Percentiles rank a stretch among this genome's conserved stretches.
Evolutionary conservation across 2,797 vertebrate species (phyloP).

Genomic region (Gadopsis marmoratus): DNA sequence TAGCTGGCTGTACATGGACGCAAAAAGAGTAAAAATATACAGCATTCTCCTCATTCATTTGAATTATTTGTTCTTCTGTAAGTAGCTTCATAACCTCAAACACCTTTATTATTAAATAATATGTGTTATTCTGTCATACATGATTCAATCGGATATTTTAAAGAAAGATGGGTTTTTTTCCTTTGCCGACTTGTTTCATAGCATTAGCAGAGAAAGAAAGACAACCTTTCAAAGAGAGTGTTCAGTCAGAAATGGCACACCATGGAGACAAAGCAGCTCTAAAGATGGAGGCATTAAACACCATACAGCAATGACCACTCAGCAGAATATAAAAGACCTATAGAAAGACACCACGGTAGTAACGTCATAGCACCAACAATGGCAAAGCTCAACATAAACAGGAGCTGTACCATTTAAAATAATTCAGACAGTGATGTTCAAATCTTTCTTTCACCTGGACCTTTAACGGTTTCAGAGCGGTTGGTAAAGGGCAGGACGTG

Average conservation of each 20-base stretch:
- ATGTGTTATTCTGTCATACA: too few species aligned
- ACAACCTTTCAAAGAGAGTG: neutral
- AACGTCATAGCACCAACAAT: too few species aligned
- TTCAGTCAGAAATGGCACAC: neutral
- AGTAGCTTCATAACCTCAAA: too few species aligned
- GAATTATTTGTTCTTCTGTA: neutral
- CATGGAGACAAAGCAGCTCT: neutral
- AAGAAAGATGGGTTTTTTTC: neutral
- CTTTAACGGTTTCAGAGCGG: neutral
- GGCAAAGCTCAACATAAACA: neutral
- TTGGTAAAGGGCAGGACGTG: slow-evolving; percentile 5
- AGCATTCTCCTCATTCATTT: neutral
- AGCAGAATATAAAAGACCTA: neutral
- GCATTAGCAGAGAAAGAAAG: neutral
- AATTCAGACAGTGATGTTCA: neutral
- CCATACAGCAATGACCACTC: neutral
- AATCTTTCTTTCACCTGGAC: neutral
- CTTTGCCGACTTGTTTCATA: neutral
- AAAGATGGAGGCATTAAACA: neutral
- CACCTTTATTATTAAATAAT: too few species aligned
- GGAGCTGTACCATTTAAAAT: neutral
- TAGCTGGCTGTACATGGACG: too few species aligned
- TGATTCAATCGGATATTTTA: too few species aligned
- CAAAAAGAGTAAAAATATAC: neutral
- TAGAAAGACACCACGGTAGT: neutral